These are phyloP conservation scores for Phoxinus dragarum DNA, from an alignment of 2,797 vertebrate genomes.

Conservation along the genomic window DNA sequence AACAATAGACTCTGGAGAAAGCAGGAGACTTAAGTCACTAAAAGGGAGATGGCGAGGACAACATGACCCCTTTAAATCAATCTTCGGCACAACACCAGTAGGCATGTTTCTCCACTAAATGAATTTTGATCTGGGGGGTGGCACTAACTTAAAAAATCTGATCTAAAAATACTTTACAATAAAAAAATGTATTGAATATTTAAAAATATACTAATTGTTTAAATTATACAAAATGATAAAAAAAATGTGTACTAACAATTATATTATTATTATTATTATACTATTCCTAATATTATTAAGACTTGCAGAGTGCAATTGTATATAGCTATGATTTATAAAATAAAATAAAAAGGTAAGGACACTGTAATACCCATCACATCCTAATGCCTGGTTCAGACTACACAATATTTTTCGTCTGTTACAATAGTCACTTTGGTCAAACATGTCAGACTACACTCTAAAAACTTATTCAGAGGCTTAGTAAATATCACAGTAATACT, in stretches of 20 bases:
- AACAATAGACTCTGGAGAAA: constrained; percentile 65
- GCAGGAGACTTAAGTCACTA: constrained; percentile 44
- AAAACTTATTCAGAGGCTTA: no score
- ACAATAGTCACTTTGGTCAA: no score
- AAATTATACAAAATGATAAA: background rate
- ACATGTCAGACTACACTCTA: no score
- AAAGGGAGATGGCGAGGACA: constrained; percentile 61
- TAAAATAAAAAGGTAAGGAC: background rate
- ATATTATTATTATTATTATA: background rate
- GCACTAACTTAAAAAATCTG: background rate
- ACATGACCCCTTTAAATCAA: constrained; percentile 54
- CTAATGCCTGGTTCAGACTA: no score
- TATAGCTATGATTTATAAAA: background rate
- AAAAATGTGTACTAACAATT: background rate
- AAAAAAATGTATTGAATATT: background rate
- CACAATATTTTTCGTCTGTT: no score
- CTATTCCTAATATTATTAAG: background rate
- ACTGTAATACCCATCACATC: background rate
- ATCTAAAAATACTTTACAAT: background rate
- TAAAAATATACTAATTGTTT: background rate
- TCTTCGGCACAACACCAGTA: constrained; percentile 33
- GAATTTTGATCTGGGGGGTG: constrained; percentile 58
- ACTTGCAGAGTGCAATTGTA: background rate
- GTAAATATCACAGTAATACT: no score
- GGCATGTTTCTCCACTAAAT: constrained; percentile 63